Evolutionary conservation across 2,797 vertebrate species (phyloP), one percentile per base, ranked within the genome.

Genomic region (Miichthys miiuy): DNA sequence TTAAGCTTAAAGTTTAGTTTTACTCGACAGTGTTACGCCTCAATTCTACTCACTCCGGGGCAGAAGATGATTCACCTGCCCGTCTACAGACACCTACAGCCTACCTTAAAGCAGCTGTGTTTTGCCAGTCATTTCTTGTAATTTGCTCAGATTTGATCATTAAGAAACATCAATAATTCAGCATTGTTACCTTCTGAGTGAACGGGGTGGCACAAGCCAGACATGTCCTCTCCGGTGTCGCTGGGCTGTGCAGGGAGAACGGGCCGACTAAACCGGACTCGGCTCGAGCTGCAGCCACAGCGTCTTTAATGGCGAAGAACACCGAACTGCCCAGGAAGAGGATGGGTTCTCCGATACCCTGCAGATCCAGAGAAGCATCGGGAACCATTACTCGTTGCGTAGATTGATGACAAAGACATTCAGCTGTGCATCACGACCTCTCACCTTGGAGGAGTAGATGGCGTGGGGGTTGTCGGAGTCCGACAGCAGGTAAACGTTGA

Each of bases 391-490:
- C 5, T 25, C 3, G 14, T 44, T 5, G 2, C 9, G 14, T 0
- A 12, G 13, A 14, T 0, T 48, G n/a, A 38, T 6, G 13, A 44
- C 42, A 14, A 14, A 14, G 13, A 12, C 3, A 44, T 14, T 44
- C 41, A 42, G 2, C 13, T 65, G 60, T 8, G 11, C 5, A 6
- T 16, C 3, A 2, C 1, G 58, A 61, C 30, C 42, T 62, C 78
- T 74, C 68, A 97, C 96, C 96, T 97, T 98, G 14, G 97, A 97
- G 12, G 96, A 97, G 87, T 97, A 97, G 90, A 97, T 96, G 84
- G 96, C 95, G 13, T 95, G 92, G 0, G 94, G 95, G 77, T 98
- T 97, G 61, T 21, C 0, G 23, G 94, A 91, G 67, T 77, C 89
- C 0, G 94, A 42, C 82, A 98, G 91, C 70, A 98, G 91, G 10